Percentiles rank a stretch among this genome's conserved stretches.
Evolutionary conservation across 2,888 invertebrate species (phyloP).

Genomic region (Toxonevra muliebris): DNA sequence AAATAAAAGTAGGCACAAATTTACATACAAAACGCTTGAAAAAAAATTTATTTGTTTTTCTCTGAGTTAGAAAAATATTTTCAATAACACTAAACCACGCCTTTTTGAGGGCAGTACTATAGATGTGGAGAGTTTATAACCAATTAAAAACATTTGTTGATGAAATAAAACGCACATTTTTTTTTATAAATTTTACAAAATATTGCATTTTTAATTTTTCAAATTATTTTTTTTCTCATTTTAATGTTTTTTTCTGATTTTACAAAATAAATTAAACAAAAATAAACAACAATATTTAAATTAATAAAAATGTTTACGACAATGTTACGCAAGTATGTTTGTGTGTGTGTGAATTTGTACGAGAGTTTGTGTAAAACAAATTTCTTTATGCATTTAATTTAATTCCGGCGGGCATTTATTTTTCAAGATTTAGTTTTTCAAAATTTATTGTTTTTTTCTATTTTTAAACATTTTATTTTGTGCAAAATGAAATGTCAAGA

Average conservation of each 20-base stretch:
- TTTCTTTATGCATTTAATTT: not conserved
- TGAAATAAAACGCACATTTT: conserved; percentile 44
- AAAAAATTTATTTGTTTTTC: conserved; percentile 8
- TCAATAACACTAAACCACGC: conserved; percentile 13
- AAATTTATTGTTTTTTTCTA: conserved; percentile 5
- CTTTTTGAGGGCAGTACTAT: not conserved
- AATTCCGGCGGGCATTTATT: no score
- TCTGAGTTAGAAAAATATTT: not conserved
- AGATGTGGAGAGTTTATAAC: conserved; percentile 17
- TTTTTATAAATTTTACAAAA: conserved; percentile 42
- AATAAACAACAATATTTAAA: conserved; percentile 27
- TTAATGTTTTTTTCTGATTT: not conserved
- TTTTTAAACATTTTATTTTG: conserved; percentile 3
- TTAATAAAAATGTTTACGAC: conserved; percentile 13
- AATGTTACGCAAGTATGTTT: conserved; percentile 26
- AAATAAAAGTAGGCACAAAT: conserved; percentile 38
- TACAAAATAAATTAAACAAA: conserved; percentile 3
- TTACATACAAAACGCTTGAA: conserved; percentile 35
- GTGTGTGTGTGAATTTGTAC: no score
- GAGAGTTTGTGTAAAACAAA: no score
- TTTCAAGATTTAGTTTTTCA: not conserved
- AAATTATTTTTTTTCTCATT: not conserved
- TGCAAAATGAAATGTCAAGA: not conserved
- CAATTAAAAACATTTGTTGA: conserved; percentile 8
- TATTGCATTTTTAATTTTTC: conserved; percentile 37